Evolutionary conservation across 2,888 invertebrate species (phyloP), one percentile per base, ranked within the genome.

Genomic region (Brenthis ino): DNA sequence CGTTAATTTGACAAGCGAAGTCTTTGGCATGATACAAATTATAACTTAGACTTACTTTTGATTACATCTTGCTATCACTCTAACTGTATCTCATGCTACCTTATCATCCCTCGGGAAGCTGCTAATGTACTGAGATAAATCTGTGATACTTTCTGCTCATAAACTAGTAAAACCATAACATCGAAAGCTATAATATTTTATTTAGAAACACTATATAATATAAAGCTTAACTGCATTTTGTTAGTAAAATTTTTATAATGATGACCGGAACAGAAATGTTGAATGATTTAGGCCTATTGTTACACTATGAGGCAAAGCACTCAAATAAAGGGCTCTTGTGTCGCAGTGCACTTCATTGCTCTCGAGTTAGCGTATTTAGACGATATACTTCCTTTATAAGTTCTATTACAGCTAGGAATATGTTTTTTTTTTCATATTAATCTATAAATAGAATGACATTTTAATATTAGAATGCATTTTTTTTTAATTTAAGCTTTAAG

Each of bases 1-100:
- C 55, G 56, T 64, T 74, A 72, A 75, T 74, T 69, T 70, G 76
- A 74, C 75, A 74, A 61, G 68, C 58, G 65, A 74, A 16, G 57
- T 69, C 74, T 69, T 56, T 53, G 67, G 28, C 64, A 66, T 64
- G 20, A 60, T 66, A 69, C 33, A 57, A 58, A 66, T 61, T 61
- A 12, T 50, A 47, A 57, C 37, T 58, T 58, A 24, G 14, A 47
- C 20, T 20, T 16, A 8, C 0, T 57, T 43, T 47, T 47, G 37
- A 43, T 43, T 43, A 8, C 1, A 43, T 8, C 0, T 43, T 43
- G 8, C 0, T 28, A 43, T 43, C 37, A 43, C 37, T 43, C 37
- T 2, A 43, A 43, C 37, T 37, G 37, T 1, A 6, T 6, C 6
- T 43, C 11, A 2, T 43, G 11, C 11, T 43, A 43, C 2, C 37